Conservation (phyloP, 1,140 invertebrate species). For the Ceratina japonica region DNA sequence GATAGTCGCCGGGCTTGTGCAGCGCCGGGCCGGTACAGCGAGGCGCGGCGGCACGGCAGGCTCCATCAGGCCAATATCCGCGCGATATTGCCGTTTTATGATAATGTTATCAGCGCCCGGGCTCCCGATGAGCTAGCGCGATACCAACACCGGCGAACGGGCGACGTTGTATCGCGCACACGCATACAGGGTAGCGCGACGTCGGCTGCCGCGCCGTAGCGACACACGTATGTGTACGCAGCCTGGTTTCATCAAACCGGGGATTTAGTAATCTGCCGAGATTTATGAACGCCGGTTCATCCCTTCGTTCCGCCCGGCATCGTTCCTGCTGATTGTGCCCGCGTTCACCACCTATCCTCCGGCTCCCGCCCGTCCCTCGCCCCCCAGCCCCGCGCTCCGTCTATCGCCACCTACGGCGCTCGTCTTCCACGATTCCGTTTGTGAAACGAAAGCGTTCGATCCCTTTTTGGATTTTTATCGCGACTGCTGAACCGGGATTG, state of each 20-base stretch:
- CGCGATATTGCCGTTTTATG: conserved; percentile 79
- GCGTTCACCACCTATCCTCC: conserved; percentile 60
- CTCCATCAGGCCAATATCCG: conserved; percentile 67
- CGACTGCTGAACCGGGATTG: conserved; percentile 34
- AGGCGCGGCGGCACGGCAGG: not conserved
- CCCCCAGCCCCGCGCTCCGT: no score
- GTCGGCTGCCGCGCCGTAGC: conserved; percentile 22
- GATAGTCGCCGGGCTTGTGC: conserved; percentile 35
- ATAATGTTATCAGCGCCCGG: conserved; percentile 78
- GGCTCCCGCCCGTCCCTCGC: conserved; percentile 36
- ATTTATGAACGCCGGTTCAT: conserved; percentile 78
- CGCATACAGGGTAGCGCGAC: conserved; percentile 32
- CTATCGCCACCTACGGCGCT: conserved; percentile 38
- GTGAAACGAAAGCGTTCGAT: conserved; percentile 61
- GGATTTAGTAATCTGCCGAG: conserved; percentile 80
- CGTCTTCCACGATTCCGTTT: conserved; percentile 54
- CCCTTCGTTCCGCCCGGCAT: conserved; percentile 63
- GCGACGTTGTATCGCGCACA: conserved; percentile 26
- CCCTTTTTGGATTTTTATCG: conserved; percentile 63
- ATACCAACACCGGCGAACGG: conserved; percentile 63
- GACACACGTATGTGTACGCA: conserved; percentile 62
- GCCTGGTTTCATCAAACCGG: conserved; percentile 77
- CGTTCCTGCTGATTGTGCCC: conserved; percentile 70
- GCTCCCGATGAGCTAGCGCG: conserved; percentile 75
- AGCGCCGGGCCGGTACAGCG: conserved; percentile 31